phyloP scores from a whole-genome alignment of 2,888 invertebrate genomes.

The Schizaphis graminum region DNA sequence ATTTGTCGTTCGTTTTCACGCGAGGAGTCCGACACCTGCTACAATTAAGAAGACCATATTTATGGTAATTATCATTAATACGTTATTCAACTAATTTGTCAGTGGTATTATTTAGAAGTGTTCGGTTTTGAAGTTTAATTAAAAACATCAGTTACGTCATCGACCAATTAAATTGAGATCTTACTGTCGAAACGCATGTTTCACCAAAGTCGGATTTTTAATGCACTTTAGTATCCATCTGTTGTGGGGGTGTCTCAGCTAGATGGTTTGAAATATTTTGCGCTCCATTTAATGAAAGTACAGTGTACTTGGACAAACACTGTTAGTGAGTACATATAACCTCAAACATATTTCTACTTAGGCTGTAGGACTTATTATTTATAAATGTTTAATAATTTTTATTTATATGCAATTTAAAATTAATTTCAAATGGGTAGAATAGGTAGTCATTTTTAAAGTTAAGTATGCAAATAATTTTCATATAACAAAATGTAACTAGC shows the following conservation, averaged over 20 bases:
- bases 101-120: not conserved
- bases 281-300: not conserved
- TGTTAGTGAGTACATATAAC: slow-evolving; percentile 58
- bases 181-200: slow-evolving; percentile 53
- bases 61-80: slow-evolving; percentile 58
- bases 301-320: not conserved
- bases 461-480: not conserved
- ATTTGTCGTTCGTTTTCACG: slow-evolving; percentile 46
- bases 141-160: slow-evolving; percentile 58
- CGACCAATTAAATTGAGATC: slow-evolving; percentile 39
- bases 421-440: not conserved
- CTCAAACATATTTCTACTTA: slow-evolving; percentile 51
- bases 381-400: not conserved
- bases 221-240: not conserved
- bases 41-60: slow-evolving; percentile 40
- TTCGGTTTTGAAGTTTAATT: slow-evolving; percentile 12
- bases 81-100: not conserved
- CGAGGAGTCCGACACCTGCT: slow-evolving; percentile 49
- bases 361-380: not conserved
- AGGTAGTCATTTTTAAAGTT: not conserved
- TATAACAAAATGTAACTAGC: not conserved
- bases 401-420: not conserved
- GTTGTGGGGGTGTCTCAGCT: not conserved
- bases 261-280: slow-evolving; percentile 20
- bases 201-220: not conserved